Evolutionary conservation across 2,797 vertebrate genomes (phyloP).

Genomic region (Cynopterus sphinx): DNA sequence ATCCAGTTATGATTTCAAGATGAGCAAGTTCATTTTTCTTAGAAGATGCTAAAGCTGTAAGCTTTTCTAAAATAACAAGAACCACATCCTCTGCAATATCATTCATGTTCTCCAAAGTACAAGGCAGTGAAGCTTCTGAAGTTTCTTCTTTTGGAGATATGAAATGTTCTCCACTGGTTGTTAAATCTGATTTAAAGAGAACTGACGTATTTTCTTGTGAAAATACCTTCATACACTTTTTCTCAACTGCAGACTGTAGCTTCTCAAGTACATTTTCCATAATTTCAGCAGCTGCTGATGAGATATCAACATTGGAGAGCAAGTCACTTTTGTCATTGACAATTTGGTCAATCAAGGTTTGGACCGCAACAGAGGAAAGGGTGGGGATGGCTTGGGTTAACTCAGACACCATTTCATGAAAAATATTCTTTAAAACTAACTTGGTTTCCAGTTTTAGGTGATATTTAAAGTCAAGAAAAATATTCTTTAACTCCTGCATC

Average conservation of each 20-base stretch:
- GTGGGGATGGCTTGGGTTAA: neutral
- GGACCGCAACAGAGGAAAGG: neutral
- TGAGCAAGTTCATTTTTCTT: neutral
- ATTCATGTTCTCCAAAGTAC: neutral
- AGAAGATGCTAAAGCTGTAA: neutral
- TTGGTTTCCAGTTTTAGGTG: conserved; percentile 40
- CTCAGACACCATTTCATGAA: conserved; percentile 27
- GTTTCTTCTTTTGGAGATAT: neutral
- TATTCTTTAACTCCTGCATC: neutral
- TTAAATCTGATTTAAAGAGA: neutral
- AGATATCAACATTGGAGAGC: neutral
- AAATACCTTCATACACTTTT: conserved; percentile 21
- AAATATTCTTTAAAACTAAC: conserved; percentile 16
- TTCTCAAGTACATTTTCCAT: conserved; percentile 40
- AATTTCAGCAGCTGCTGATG: conserved; percentile 14
- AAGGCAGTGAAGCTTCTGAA: neutral
- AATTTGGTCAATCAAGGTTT: neutral
- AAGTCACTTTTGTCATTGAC: neutral
- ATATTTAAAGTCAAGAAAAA: conserved; percentile 19
- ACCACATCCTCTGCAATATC: conserved; percentile 41
- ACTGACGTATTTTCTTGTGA: conserved; percentile 13
- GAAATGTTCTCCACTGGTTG: neutral
- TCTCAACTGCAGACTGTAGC: conserved; percentile 20
- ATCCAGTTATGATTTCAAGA: neutral
- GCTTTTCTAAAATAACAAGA: neutral